Evolutionary conservation across 2,113 vertebrate species (phyloP), one percentile per base, ranked within the genome.

Genomic region (Aegotheles bennettii): DNA sequence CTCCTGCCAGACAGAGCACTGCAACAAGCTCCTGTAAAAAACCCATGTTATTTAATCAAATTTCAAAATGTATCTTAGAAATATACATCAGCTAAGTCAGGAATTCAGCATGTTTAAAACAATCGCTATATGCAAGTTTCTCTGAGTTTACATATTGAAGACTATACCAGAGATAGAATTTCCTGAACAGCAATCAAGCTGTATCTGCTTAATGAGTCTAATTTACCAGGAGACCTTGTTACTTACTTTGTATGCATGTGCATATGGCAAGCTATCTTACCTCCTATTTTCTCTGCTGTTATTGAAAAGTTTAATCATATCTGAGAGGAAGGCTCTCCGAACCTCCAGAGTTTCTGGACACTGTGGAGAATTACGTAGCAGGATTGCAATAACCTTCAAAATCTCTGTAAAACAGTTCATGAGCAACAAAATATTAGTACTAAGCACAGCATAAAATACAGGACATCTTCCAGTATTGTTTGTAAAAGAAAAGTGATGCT

Each of bases 261-360:
- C 73, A 53, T 16, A 82, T 1, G 60, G 14, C 26, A 83, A 91
- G 54, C 7, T 65, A 11, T 16, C 97, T 97, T 96, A 99, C 99
- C 99, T 99, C 96, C 99, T 98, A 94, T 99, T 99, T 95, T 99
- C 99, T 96, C 99, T 97, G 97, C 98, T 99, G 98, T 99, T 99
- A 98, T 99, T 99, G 97, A 99, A 99, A 96, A 99, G 98, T 98
- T 99, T 99, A 98, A 99, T 99, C 99, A 99, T 99, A 97, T 99
- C 99, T 7, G 99, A 99, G 82, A 99, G 98, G 89, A 99, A 99
- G 64, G 99, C 98, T 96, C 99, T 93, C 53, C 98, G 98, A 93
- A 99, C 98, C 96, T 99, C 99, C 98, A 99, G 98, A 84, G 96
- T 98, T 97, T 99, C 99, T 10, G 98, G 97, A 56, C 98, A 98